Evolutionary conservation across 2,113 vertebrate genomes (phyloP), one percentile per base, ranked within the genome.

Genomic region (Rhineura floridana): DNA sequence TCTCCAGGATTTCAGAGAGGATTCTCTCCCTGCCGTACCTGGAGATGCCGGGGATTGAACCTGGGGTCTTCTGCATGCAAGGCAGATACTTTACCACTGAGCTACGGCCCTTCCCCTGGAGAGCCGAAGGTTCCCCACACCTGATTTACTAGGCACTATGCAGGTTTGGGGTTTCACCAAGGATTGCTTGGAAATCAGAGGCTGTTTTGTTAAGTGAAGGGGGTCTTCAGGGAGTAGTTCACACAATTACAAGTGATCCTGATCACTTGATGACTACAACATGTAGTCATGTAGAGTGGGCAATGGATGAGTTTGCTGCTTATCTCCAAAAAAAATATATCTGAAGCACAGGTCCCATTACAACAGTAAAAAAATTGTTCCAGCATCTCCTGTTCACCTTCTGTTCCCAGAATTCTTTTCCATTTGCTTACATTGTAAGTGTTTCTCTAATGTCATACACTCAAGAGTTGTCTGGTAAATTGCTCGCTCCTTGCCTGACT

Each of bases 371-470:
- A 88, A 84, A 6, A 15, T n/a, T 55, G 25, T 39, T 59, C 21
- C 30, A 36, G 33, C 42, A 44, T 33, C 23, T 62, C 13, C 23
- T 39, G 25, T 85, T 75, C 21, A 30, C 28, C n/a, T n/a, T 75
- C 65, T n/a, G 23, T 50, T 42, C 11, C 12, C n/a, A 72, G 13
- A 39, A 28, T 44, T 50, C 44, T 52, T 81, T 50, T 39, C 13
- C 62, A 63, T 85, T 67, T 62, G 48, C 42, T 48, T 81, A 62
- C 65, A 76, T 83, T 83, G 21, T n/a, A 78, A 76, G 44, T 42
- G 2, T 81, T 0, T 21, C 1, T 0, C 50, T 23, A 69, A 28
- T 59, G 62, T 59, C 85, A 36, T 30, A 1, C 15, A 12, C 23
- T 76, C n/a, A 11, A 78, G 17, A 30, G 81, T 85, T 78, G 0